Base-by-base conservation (phyloP, 2,888 invertebrate species). In the Oscheius myriophilus region DNA sequence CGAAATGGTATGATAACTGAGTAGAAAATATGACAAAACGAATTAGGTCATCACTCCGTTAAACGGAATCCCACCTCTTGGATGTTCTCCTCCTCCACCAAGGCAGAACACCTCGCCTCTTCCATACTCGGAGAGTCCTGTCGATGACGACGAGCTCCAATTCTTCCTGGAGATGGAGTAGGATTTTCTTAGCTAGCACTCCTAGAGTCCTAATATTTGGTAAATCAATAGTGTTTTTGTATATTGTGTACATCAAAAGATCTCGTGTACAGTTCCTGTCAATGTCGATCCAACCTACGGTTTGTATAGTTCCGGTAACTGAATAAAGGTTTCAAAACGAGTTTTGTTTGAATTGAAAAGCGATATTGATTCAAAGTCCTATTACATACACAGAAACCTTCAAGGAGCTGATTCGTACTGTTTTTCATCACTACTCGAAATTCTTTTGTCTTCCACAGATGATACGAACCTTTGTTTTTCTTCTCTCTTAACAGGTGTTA, bases 81-180 rank as follows among this genome's bases (percentile, higher is more conserved):
- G 49, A 14, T 49, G 33, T 18, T 49, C 46, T 49, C 49, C 49
- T 21, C 61, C 61, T 9, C 49, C 46, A 26, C 46, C 39, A n/a
- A 26, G 49, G 26, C 61, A 21, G 21, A 25, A 39, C 23, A 25
- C 16, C n/a, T 25, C 46, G 12, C 49, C 49, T 3, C 61, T 61
- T 46, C 61, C 61, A 2, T 61, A 49, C 21, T 33, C 61, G 46
- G 61, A 61, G 33, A 49, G 61, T 12, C 49, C 49, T 1, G 61
- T 49, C 21, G 46, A 61, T 26, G 61, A 61, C 18, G 61, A 61
- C 21, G 61, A 61, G 49, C 26, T 61, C 11, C 26, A 49, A 7
- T 61, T 61, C 61, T 49, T 49, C 9, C 21, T 61, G 61, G 61
- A 61, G 46, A 58, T 58, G 58, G 58, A 58, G 43, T 61, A 33